Conservation (phyloP, 1,140 invertebrate species). For the Bradynema listronoti region DNA sequence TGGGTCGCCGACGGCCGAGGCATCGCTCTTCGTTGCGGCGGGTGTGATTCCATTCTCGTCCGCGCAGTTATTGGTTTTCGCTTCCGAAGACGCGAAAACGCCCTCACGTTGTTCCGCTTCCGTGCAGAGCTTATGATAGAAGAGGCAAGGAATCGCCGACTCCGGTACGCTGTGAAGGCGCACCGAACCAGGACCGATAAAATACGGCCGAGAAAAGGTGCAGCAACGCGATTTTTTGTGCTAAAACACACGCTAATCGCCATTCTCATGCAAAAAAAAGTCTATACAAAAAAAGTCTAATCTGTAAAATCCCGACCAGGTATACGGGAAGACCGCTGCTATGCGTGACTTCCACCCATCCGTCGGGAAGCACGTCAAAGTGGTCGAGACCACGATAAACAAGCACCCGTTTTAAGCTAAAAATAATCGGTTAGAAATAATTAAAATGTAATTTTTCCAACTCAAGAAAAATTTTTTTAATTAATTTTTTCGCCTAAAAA, state of each 20-base stretch:
- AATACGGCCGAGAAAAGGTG: constrained; percentile 82
- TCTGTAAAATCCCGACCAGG: constrained; percentile 63
- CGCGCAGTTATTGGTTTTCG: constrained; percentile 7
- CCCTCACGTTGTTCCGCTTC: constrained; percentile 65
- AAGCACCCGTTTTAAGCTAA: constrained; percentile 37
- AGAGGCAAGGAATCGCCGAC: constrained; percentile 86
- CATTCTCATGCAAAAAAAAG: not conserved
- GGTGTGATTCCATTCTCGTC: not conserved
- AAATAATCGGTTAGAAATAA: no score
- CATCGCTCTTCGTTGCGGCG: not conserved
- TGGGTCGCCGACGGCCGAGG: not conserved
- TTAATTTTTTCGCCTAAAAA: not conserved
- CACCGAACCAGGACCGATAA: constrained; percentile 82
- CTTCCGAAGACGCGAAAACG: no score
- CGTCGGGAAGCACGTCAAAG: constrained; percentile 91
- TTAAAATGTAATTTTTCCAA: no score
- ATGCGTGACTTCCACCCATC: constrained; percentile 90
- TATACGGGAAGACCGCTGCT: constrained; percentile 91
- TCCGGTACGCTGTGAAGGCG: constrained; percentile 78
- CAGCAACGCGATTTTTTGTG: constrained; percentile 72
- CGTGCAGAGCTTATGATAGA: constrained; percentile 68
- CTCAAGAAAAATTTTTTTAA: no score
- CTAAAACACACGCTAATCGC: constrained; percentile 16
- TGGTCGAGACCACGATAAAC: constrained; percentile 78
- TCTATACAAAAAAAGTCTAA: constrained; percentile 1